Evolutionary conservation across 2,888 invertebrate genomes (phyloP).

Genomic region (Anthoptus insignis): DNA sequence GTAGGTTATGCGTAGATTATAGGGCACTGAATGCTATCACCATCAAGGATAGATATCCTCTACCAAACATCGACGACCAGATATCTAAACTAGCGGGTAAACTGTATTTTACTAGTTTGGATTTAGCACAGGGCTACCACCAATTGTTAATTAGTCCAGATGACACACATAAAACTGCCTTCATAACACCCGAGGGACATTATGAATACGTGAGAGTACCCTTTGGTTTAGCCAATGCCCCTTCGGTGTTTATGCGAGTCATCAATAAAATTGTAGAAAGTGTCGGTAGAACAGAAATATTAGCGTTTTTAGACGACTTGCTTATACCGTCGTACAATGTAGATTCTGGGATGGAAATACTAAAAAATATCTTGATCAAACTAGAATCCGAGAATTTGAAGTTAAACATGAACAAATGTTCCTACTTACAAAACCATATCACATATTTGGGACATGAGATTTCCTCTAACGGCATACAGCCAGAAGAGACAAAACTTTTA

Average conservation of each 20-base stretch:
- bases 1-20: neutral
- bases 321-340: constrained; percentile 24
- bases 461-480: constrained; percentile 45
- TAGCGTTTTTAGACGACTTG: constrained; percentile 41
- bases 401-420: constrained; percentile 50
- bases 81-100: neutral
- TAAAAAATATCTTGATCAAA: constrained; percentile 23
- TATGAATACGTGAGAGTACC: constrained; percentile 48
- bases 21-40: constrained; percentile 11
- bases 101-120: neutral
- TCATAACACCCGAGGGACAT: constrained; percentile 46
- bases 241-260: constrained; percentile 46
- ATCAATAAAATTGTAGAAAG: constrained; percentile 42
- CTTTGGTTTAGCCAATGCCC: constrained; percentile 50
- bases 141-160: no score
- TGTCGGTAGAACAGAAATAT: constrained; percentile 11
- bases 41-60: constrained; percentile 10
- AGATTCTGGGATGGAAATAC: constrained; percentile 28
- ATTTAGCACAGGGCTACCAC: neutral
- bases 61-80: neutral
- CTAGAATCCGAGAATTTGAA: constrained; percentile 43
- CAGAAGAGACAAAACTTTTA: constrained; percentile 43
- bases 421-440: constrained; percentile 48
- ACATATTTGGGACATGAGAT: constrained; percentile 52
- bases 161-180: constrained; percentile 48